A percentile compares a stretch with the other conserved stretches of the same genome.
phyloP scores from a whole-genome alignment of 2,888 invertebrate species.

The Micoletzkya japonica region DNA sequence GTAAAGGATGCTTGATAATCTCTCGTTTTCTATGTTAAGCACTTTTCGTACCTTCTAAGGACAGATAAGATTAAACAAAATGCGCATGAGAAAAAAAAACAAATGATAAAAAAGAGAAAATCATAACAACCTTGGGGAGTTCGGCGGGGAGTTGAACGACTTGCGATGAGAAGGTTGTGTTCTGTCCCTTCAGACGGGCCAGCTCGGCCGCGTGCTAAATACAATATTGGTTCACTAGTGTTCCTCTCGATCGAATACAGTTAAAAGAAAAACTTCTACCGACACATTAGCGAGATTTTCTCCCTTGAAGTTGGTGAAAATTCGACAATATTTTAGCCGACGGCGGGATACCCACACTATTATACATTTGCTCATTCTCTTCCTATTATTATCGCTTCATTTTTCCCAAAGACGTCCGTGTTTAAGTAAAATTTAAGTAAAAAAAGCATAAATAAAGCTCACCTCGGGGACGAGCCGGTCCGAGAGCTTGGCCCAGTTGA shows the following conservation, averaged over 20 bases:
- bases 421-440: too few species aligned
- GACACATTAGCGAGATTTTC: too few species aligned
- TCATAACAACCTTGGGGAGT: slow-evolving; percentile 50
- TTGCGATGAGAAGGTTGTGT: slow-evolving; percentile 51
- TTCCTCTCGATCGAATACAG: too few species aligned
- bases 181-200: slow-evolving; percentile 57
- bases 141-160: slow-evolving; percentile 59
- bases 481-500: slow-evolving; percentile 60
- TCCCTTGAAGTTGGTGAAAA: too few species aligned
- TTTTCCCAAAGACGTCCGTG: too few species aligned
- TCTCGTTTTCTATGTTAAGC: background rate
- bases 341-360: too few species aligned
- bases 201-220: slow-evolving; percentile 56
- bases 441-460: too few species aligned
- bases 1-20: background rate
- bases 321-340: too few species aligned
- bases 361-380: too few species aligned
- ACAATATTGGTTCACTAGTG: too few species aligned
- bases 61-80: background rate
- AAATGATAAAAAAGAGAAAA: background rate
- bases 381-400: too few species aligned
- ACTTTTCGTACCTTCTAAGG: background rate
- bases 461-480: slow-evolving; percentile 41
- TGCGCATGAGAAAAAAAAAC: background rate
- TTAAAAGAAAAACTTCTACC: too few species aligned